Conservation (phyloP, 2,113 vertebrate species). For the Zeus faber region DNA sequence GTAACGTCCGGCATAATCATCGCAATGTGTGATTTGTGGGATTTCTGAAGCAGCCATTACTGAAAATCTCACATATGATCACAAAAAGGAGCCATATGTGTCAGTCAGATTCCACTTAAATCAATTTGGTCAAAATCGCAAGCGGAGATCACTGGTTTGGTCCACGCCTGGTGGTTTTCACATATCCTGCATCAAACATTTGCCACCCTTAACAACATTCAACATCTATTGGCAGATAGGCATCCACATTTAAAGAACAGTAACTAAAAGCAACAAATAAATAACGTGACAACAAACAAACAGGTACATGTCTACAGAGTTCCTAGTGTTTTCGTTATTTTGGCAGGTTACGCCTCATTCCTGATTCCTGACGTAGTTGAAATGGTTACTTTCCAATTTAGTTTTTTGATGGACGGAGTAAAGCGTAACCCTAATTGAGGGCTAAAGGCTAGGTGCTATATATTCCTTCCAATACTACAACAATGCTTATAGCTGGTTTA, state of each 20-base stretch:
- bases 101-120: neutral
- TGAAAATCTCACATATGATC: neutral
- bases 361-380: slow-evolving; percentile 14
- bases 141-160: neutral
- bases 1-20: too few species aligned
- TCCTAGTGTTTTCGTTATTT: slow-evolving; percentile 64
- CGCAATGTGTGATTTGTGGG: neutral
- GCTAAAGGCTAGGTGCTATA: slow-evolving; percentile 64
- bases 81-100: neutral
- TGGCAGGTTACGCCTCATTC: slow-evolving; percentile 67
- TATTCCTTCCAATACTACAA: slow-evolving; percentile 28
- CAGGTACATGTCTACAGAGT: slow-evolving; percentile 76
- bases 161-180: slow-evolving; percentile 11
- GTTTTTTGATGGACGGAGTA: slow-evolving; percentile 36
- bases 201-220: slow-evolving; percentile 87
- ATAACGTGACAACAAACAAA: slow-evolving; percentile 80
- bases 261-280: slow-evolving; percentile 79
- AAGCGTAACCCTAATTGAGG: slow-evolving; percentile 53
- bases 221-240: slow-evolving; percentile 90
- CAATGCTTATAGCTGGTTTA: slow-evolving; percentile 29
- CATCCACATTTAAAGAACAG: slow-evolving; percentile 80
- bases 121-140: neutral
- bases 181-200: slow-evolving; percentile 96
- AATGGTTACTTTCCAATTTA: slow-evolving; percentile 26
- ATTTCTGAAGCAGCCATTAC: too few species aligned